Base-by-base conservation (phyloP, 2,797 vertebrate species). In the Darevskia mixta region DNA sequence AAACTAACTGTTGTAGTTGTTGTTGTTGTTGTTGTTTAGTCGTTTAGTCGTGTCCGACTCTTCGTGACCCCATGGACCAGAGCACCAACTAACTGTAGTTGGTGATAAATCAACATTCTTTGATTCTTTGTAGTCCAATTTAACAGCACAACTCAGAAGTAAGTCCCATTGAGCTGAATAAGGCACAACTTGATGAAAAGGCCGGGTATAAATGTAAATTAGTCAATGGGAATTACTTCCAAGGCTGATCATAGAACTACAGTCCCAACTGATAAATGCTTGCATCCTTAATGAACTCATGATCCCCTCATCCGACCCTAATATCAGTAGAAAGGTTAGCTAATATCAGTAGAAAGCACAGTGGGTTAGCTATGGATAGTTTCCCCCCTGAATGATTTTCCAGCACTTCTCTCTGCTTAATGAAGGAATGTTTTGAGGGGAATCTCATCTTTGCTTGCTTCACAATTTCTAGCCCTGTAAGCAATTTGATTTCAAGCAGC, bases 401-500 rank as follows among this genome's bases (percentile, higher is more conserved):
- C 18, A 58, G 69, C 3, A 49, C 69, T 25, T 5, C 20, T 17
- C 29, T 61, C 8, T 58, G 3, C 27, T 9, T 25, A 78, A 32
- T 67, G 27, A 67, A 86, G 43, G 43, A 45, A 29, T n/a, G 27
- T 43, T 29, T 85, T 5, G 15, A 43, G 35, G 43, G 17, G 5
- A 29, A 77, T 45, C 3, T 64, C 58, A 13, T 77, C 8, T 66
- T 85, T 75, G 55, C 38, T 85, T 66, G 6, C 75, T 41, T 9
- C 27, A 35, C 18, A 17, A 8, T 2, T 61, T 86, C 49, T 80
- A 82, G 79, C 67, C 91, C 1, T 83, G 81, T 88, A 15, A 85
- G 20, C n/a, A 78, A 55, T 73, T 93, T 93, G 83, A 80, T 91
- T 91, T 92, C 82, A 94, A 95, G 67, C 1, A 84, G 27, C 11